Base-by-base conservation (phyloP, 2,888 invertebrate species). In the Acanthacorydalis orientalis region DNA sequence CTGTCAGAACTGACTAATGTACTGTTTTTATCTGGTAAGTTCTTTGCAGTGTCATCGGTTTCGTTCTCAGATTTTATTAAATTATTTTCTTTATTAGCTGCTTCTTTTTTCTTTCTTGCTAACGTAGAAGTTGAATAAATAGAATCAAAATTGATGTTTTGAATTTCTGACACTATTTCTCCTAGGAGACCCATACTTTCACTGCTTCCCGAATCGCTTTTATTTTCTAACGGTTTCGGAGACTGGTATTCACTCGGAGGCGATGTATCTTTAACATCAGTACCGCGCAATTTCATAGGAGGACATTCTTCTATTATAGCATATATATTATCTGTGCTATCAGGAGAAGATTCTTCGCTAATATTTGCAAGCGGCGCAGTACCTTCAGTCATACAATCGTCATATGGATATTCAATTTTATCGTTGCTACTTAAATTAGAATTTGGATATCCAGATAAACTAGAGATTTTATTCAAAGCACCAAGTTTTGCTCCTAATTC, bases 81-180 rank as follows among this genome's bases (percentile, higher is more conserved):
- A 12, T 33, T 32, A 40, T 31, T 38, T 42, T 37, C 43, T 34
- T 33, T 16, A 10, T 15, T 34, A 47, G 48, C 38, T 39, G 63
- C 62, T 53, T 69, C 68, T 52, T 73, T 73, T 57, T 77, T 76
- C 56, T 78, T 79, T 48, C 77, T 68, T 1, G 75, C 72, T 2
- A 84, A 63, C 0, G 82, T 83, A 1, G 83, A 80, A 0, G 83
- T 81, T 0, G 87, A 86, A 60, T 90, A 90, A 54, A 90, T 87
- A 0, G 88, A 88, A 56, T 89, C 88, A 35, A 84, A 80, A 60
- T 89, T 89, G 33, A 87, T 70, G 56, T 82, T 83, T 56, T 89
- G 86, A 57, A 90, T 89, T 64, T 90, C 90, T 40, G 79, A 79
- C 0, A 90, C 89, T 49, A 90, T 90, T 65, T 90, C 90, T 7